These are phyloP conservation scores for Gambelia wislizenii DNA, from an alignment of 2,797 vertebrate species.

Conservation along the genomic window DNA sequence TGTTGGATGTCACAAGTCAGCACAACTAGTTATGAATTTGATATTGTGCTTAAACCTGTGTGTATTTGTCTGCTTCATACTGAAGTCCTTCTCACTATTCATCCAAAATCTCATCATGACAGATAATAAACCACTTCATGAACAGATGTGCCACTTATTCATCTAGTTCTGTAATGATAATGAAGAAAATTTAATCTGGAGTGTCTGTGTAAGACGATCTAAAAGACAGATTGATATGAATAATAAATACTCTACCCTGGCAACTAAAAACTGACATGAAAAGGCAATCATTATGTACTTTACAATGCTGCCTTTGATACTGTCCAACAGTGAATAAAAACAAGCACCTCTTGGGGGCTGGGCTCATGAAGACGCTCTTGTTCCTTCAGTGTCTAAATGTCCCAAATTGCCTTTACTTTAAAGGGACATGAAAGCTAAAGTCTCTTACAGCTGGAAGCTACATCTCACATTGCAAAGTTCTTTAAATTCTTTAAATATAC, in stretches of 20 bases:
- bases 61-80: conserved; percentile 67
- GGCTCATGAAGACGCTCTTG: conserved; percentile 56
- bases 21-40: conserved; percentile 64
- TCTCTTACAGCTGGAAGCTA: conserved; percentile 75
- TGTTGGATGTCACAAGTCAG: conserved; percentile 65
- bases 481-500: conserved; percentile 49
- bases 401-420: conserved; percentile 59
- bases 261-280: conserved; percentile 54
- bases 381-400: conserved; percentile 61
- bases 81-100: conserved; percentile 77
- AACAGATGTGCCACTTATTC: conserved; percentile 85
- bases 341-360: conserved; percentile 51
- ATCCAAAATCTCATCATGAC: conserved; percentile 76
- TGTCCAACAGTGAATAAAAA: conserved; percentile 37
- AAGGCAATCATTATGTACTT: conserved; percentile 67
- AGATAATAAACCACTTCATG: conserved; percentile 83
- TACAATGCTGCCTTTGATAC: conserved; percentile 56
- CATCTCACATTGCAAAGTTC: conserved; percentile 73
- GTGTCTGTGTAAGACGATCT: conserved; percentile 78
- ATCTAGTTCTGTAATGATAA: conserved; percentile 82
- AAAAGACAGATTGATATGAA: conserved; percentile 82
- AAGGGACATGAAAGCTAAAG: conserved; percentile 62
- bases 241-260: conserved; percentile 68
- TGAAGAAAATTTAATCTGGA: conserved; percentile 83
- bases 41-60: conserved; percentile 68